phyloP scores from a whole-genome alignment of 2,113 vertebrate genomes.

The Dasyornis broadbenti region DNA sequence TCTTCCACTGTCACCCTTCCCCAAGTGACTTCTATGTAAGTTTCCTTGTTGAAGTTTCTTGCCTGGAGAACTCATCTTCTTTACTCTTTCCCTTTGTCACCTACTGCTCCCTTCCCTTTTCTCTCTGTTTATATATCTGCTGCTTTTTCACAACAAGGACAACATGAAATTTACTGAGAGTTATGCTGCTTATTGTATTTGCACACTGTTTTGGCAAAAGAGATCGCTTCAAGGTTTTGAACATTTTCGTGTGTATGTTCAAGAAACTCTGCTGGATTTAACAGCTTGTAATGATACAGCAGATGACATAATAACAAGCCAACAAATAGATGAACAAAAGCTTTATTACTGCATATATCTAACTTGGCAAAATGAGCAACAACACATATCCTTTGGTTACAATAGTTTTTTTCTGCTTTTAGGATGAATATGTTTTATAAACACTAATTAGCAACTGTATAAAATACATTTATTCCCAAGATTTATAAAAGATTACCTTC shows the following conservation, averaged over 20 bases:
- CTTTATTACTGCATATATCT: not conserved
- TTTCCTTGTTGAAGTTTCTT: not conserved
- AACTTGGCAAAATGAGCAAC: not conserved
- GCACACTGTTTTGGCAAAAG: not conserved
- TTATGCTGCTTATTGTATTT: not conserved
- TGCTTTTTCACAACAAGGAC: not conserved
- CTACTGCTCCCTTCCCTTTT: not conserved
- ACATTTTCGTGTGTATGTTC: not conserved
- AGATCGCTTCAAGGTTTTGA: not conserved
- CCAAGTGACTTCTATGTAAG: not conserved
- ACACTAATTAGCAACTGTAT: not conserved
- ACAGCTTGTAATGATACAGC: not conserved
- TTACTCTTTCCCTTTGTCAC: not conserved
- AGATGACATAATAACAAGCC: not conserved
- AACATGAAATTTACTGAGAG: not conserved
- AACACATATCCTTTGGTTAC: not conserved
- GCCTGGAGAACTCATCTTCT: not conserved
- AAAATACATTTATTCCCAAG: not conserved
- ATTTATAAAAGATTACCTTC: not conserved
- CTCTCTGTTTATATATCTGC: not conserved
- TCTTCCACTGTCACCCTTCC: not conserved
- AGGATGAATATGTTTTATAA: not conserved
- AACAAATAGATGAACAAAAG: not conserved
- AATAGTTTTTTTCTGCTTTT: not conserved
- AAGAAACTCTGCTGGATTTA: not conserved